phyloP scores from a whole-genome alignment of 2,888 invertebrate genomes.

The Pharmacophagus antenor region DNA sequence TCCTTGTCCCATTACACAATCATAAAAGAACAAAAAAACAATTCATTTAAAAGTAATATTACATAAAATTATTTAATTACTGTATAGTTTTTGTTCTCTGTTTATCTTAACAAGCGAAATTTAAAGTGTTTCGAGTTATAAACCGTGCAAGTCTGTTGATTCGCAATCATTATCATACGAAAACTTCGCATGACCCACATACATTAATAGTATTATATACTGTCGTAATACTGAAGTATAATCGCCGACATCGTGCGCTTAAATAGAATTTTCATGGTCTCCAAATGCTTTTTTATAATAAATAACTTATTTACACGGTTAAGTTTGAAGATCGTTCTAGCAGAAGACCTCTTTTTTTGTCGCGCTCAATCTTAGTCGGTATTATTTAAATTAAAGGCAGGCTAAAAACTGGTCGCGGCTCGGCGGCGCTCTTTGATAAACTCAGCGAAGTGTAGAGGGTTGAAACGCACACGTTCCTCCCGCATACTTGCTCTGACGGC shows the following conservation, averaged over 20 bases:
- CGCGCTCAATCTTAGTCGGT: constrained; percentile 33
- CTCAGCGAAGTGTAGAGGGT: constrained; percentile 32
- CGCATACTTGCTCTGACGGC: constrained; percentile 17
- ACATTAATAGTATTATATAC: background rate
- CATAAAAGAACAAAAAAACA: background rate
- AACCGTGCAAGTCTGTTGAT: background rate
- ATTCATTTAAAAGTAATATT: background rate
- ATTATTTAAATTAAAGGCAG: constrained; percentile 37
- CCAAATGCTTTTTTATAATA: background rate
- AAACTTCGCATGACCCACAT: constrained; percentile 1
- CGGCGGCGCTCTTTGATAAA: constrained; percentile 38
- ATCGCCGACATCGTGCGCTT: background rate
- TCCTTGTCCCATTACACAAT: too few species aligned
- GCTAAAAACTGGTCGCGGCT: constrained; percentile 35
- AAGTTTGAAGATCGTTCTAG: too few species aligned
- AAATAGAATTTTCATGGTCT: background rate
- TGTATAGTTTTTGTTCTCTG: background rate
- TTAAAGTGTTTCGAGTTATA: background rate
- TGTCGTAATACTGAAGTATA: background rate
- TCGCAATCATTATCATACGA: background rate
- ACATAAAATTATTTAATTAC: background rate
- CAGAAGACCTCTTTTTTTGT: constrained; percentile 31
- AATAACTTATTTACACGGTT: background rate
- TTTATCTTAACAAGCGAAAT: background rate
- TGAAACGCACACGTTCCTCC: constrained; percentile 36